A percentile compares a stretch with the other conserved stretches of the same genome.
These are phyloP conservation scores for Dromas ardeola DNA, from an alignment of 2,113 vertebrate species.

Conservation along the genomic window DNA sequence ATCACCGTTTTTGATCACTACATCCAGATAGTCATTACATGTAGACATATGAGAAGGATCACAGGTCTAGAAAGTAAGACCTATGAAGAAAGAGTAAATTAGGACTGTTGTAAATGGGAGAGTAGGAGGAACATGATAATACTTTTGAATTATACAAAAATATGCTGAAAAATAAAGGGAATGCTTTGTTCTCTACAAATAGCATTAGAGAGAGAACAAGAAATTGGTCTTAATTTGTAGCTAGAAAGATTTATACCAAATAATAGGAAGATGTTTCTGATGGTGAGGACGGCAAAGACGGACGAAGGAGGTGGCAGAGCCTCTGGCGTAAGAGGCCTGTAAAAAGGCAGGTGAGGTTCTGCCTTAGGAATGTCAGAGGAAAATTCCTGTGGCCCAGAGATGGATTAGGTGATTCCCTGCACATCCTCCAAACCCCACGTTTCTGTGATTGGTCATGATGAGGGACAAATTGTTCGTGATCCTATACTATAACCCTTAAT, in stretches of 20 bases:
- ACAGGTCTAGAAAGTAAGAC: background rate
- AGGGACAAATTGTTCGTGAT: background rate
- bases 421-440: background rate
- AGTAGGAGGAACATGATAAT: background rate
- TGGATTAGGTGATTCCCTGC: background rate
- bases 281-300: background rate
- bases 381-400: background rate
- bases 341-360: background rate
- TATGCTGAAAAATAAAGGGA: background rate
- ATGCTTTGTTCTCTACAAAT: background rate
- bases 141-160: background rate
- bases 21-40: background rate
- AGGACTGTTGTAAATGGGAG: background rate
- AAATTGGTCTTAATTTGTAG: background rate
- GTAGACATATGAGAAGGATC: background rate
- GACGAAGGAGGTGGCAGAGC: background rate
- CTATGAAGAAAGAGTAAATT: background rate
- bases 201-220: background rate
- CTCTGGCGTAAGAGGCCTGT: background rate
- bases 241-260: background rate
- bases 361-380: background rate
- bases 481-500: background rate
- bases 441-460: background rate
- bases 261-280: background rate
- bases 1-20: background rate